These are phyloP conservation scores for Apaloderma vittatum DNA, from an alignment of 2,113 vertebrate species.

Conservation along the genomic window DNA sequence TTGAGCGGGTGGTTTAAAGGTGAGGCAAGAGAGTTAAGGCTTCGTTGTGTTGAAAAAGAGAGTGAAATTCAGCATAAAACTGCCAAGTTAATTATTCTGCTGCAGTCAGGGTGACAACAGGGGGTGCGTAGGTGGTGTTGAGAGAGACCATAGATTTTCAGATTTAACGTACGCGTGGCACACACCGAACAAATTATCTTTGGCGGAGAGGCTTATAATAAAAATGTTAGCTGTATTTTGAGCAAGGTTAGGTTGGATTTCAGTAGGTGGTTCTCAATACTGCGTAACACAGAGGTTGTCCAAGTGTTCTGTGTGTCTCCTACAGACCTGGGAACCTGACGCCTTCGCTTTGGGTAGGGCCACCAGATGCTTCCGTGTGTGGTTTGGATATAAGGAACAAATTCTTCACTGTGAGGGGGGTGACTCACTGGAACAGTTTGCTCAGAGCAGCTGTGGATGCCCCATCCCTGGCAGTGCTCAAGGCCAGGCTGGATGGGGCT, in stretches of 20 bases:
- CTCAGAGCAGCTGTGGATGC: no score
- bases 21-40: neutral
- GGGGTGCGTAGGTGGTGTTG: rapidly evolving
- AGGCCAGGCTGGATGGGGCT: no score
- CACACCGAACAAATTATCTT: neutral
- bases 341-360: neutral
- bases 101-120: rapidly evolving
- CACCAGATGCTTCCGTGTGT: neutral
- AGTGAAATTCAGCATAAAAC: neutral
- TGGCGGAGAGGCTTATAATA: neutral
- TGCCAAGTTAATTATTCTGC: neutral
- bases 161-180: rapidly evolving
- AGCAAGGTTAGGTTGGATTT: neutral
- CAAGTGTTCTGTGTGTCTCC: neutral
- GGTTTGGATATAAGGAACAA: no score
- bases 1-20: neutral
- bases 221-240: neutral
- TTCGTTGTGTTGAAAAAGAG: neutral
- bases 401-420: no score
- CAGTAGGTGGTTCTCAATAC: neutral
- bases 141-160: neutral
- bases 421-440: no score
- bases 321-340: neutral
- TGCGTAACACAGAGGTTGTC: no score
- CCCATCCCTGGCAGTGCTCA: no score